A percentile compares a stretch with the other conserved stretches of the same genome.
Evolutionary conservation across 2,797 vertebrate species (phyloP).

Genomic region (Typhlichthys eigenmanni): DNA sequence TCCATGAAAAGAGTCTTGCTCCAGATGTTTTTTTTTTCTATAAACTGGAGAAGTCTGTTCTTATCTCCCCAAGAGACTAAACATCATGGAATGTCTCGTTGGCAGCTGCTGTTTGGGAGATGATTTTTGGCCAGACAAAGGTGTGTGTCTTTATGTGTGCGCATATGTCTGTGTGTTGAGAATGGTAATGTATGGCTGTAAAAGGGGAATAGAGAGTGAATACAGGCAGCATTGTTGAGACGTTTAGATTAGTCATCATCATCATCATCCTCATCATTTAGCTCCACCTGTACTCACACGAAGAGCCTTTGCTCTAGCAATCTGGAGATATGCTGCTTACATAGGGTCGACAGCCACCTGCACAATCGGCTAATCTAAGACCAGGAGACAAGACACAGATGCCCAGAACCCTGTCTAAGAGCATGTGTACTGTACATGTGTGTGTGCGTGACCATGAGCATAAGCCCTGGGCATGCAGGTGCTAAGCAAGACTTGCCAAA

Average conservation of each 20-base stretch:
- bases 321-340: constrained; percentile 1
- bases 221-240: constrained; percentile 35
- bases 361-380: constrained; percentile 44
- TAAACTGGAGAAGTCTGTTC: constrained; percentile 15
- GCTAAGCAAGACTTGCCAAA: not conserved
- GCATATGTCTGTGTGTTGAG: not conserved
- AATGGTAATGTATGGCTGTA: not conserved
- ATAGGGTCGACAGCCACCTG: constrained; percentile 52
- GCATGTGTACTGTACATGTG: not conserved
- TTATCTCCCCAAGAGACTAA: constrained; percentile 18
- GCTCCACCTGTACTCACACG: constrained; percentile 56
- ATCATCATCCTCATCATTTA: constrained; percentile 49
- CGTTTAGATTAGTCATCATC: constrained; percentile 26
- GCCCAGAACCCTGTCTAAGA: constrained; percentile 13
- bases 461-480: constrained; percentile 16
- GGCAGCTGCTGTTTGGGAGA: constrained; percentile 21
- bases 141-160: constrained; percentile 28
- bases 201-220: constrained; percentile 10
- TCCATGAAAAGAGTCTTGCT: too few species aligned
- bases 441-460: constrained; percentile 18
- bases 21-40: constrained; percentile 4
- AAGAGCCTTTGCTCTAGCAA: constrained; percentile 32
- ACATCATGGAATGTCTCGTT: constrained; percentile 34
- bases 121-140: constrained; percentile 13
- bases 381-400: constrained; percentile 52